phyloP scores from a whole-genome alignment of 2,113 vertebrate species.

The Vireo altiloquus region DNA sequence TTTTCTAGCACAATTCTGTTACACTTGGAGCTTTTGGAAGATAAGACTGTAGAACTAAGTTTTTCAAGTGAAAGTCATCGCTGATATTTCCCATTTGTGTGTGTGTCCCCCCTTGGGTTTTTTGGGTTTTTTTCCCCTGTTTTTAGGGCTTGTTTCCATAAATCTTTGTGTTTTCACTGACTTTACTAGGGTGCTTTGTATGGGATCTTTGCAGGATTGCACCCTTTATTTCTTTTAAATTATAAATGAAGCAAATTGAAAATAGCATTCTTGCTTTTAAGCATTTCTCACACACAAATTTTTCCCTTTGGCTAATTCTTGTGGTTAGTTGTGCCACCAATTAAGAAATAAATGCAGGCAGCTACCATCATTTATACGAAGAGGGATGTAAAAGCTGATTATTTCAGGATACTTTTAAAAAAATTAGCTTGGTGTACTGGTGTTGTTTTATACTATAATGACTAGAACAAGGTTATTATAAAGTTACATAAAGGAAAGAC shows the following conservation, averaged over 20 bases:
- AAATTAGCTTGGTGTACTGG: background rate
- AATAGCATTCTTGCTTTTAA: slow-evolving; percentile 22
- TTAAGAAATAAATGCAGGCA: slow-evolving; percentile 16
- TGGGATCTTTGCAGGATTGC: background rate
- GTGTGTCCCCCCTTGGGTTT: rapidly evolving
- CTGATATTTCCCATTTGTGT: background rate
- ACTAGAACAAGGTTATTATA: background rate
- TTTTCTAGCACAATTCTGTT: background rate
- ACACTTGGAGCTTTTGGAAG: background rate
- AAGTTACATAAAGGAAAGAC: background rate
- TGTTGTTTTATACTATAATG: background rate
- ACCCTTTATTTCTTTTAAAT: slow-evolving; percentile 20
- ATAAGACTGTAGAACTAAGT: background rate
- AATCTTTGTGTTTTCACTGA: background rate
- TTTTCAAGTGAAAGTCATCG: background rate
- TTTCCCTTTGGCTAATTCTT: background rate
- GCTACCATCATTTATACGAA: background rate
- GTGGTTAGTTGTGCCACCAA: background rate
- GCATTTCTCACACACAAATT: background rate
- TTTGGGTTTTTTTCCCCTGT: background rate
- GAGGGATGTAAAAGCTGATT: background rate
- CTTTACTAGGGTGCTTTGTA: background rate
- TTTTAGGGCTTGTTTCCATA: background rate
- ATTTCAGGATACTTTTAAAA: background rate
- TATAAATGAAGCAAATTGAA: slow-evolving; percentile 36